A percentile compares a stretch with the other conserved stretches of the same genome.
These are phyloP conservation scores for Solenopsis invicta DNA, from an alignment of 1,140 invertebrate genomes.

Conservation along the genomic window DNA sequence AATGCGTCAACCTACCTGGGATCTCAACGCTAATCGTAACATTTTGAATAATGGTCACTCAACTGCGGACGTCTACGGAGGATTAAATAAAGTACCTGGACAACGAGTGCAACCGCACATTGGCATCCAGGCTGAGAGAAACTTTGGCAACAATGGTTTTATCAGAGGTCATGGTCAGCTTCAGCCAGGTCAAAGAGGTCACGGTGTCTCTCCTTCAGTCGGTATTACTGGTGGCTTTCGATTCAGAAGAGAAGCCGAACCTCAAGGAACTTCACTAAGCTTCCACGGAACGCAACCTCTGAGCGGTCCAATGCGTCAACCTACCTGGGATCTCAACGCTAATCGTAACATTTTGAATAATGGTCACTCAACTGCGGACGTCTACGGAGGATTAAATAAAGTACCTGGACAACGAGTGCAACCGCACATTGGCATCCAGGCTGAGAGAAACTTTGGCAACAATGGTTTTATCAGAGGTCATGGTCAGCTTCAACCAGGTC, in stretches of 20 bases:
- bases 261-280: slow-evolving; percentile 26
- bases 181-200: too few species aligned
- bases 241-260: background rate
- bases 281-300: slow-evolving; percentile 56
- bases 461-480: too few species aligned
- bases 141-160: too few species aligned
- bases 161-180: too few species aligned
- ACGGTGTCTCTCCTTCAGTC: too few species aligned
- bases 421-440: too few species aligned
- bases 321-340: slow-evolving; percentile 66
- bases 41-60: slow-evolving; percentile 43
- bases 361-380: slow-evolving; percentile 6
- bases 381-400: slow-evolving; percentile 63
- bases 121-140: too few species aligned
- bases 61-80: slow-evolving; percentile 61
- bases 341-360: slow-evolving; percentile 60
- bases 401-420: too few species aligned
- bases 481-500: too few species aligned
- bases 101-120: too few species aligned
- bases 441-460: too few species aligned
- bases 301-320: slow-evolving; percentile 68
- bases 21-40: slow-evolving; percentile 67
- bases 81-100: slow-evolving; percentile 9
- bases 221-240: too few species aligned
- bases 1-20: slow-evolving; percentile 59